Evolutionary conservation across 2,797 vertebrate genomes (phyloP).

Genomic region (Enteromius unitaeniatus): DNA sequence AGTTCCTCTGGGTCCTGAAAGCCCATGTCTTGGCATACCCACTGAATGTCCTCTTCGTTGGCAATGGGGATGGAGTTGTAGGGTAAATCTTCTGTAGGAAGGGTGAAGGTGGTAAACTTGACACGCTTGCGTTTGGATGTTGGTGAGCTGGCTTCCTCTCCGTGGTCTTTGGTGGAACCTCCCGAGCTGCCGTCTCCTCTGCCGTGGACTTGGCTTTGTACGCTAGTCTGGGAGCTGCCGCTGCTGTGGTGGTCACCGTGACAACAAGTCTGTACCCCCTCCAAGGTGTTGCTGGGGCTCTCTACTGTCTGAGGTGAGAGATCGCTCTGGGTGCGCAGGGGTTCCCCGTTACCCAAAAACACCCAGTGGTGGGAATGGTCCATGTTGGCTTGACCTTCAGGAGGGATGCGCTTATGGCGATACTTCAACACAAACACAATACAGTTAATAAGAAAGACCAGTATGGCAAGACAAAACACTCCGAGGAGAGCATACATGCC

Average conservation of each 20-base stretch:
- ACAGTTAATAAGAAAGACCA: slow-evolving; percentile 99
- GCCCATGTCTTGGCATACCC: slow-evolving; percentile 97
- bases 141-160: slow-evolving; percentile 92
- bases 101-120: slow-evolving; percentile 97
- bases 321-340: slow-evolving; percentile 88
- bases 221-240: slow-evolving; percentile 95
- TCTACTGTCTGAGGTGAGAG: slow-evolving; percentile 89
- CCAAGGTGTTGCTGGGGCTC: slow-evolving; percentile 86
- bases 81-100: slow-evolving; percentile 93
- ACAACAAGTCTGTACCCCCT: slow-evolving; percentile 91
- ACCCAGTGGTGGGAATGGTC: slow-evolving; percentile 99
- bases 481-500: slow-evolving; percentile 97
- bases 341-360: slow-evolving; percentile 95
- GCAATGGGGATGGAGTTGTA: slow-evolving; percentile 96
- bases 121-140: slow-evolving; percentile 97
- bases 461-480: slow-evolving; percentile 96
- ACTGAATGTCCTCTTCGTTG: slow-evolving; percentile 96
- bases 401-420: slow-evolving; percentile 94
- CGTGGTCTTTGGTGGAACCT: slow-evolving; percentile 91
- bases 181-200: slow-evolving; percentile 93
- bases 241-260: slow-evolving; percentile 95
- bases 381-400: slow-evolving; percentile 97
- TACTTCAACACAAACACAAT: slow-evolving; percentile 98
- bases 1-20: slow-evolving; percentile 93
- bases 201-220: slow-evolving; percentile 96